Conservation (phyloP, 2,888 invertebrate genomes). For the Sinelater perroti region DNA sequence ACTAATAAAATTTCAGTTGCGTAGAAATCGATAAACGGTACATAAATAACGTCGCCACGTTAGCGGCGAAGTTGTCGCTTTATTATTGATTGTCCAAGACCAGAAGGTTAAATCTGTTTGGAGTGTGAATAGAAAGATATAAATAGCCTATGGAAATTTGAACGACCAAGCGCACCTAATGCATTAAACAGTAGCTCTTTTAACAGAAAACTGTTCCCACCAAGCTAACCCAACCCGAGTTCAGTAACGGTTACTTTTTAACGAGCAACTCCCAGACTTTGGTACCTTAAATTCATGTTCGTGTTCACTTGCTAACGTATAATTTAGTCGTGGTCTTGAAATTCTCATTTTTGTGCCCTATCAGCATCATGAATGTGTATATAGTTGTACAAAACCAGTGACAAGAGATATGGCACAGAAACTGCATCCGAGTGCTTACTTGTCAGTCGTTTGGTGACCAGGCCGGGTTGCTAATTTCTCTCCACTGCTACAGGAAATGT, state of each 20-base stretch:
- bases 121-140: too few species aligned
- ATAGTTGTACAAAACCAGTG: conserved; percentile 23
- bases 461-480: conserved; percentile 15
- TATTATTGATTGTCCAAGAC: too few species aligned
- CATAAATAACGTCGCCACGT: background rate
- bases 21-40: too few species aligned
- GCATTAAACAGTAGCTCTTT: conserved; percentile 14
- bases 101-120: too few species aligned
- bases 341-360: conserved; percentile 35
- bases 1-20: too few species aligned
- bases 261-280: too few species aligned
- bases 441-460: conserved; percentile 18
- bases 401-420: conserved; percentile 34
- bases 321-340: conserved; percentile 30
- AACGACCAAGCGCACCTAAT: conserved; percentile 8
- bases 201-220: too few species aligned
- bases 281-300: conserved; percentile 22
- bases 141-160: too few species aligned
- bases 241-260: too few species aligned
- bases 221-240: too few species aligned
- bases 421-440: conserved; percentile 36
- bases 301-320: conserved; percentile 32
- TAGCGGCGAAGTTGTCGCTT: too few species aligned
- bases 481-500: conserved; percentile 59
- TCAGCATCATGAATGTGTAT: conserved; percentile 33